phyloP scores from a whole-genome alignment of 2,888 invertebrate genomes.

The Epinotia brunnichana region DNA sequence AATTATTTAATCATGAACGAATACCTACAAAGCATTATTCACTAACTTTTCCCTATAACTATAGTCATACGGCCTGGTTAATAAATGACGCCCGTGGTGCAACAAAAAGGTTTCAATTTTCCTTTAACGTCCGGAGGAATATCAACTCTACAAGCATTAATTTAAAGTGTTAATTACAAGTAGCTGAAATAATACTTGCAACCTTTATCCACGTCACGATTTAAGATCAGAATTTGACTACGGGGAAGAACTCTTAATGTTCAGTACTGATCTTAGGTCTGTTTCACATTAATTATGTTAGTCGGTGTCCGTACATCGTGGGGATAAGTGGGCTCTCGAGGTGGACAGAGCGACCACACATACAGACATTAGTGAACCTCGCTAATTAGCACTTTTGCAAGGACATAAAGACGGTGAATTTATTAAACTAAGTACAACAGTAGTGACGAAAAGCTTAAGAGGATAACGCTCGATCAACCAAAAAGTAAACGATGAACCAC shows the following conservation, averaged over 20 bases:
- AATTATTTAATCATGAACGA: background rate
- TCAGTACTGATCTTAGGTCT: background rate
- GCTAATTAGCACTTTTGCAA: background rate
- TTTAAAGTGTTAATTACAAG: background rate
- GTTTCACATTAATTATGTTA: background rate
- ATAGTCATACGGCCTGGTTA: background rate
- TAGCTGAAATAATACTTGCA: background rate
- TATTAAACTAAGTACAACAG: background rate
- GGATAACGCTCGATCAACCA: background rate
- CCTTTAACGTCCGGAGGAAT: background rate
- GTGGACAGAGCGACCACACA: too few relatives aligned
- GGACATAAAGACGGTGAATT: background rate
- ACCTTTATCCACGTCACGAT: background rate
- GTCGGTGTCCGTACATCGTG: background rate
- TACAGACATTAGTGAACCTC: background rate
- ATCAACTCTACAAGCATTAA: background rate
- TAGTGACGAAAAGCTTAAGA: background rate
- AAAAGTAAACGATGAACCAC: background rate
- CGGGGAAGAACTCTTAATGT: constrained; percentile 12
- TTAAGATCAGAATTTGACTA: background rate
- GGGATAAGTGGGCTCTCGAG: background rate
- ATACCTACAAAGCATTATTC: constrained; percentile 12
- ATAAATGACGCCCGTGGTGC: background rate
- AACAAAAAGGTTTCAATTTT: background rate
- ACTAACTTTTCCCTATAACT: constrained; percentile 11